Evolutionary conservation across 2,888 invertebrate genomes (phyloP).

Genomic region (Aporophyla lueneburgensis): DNA sequence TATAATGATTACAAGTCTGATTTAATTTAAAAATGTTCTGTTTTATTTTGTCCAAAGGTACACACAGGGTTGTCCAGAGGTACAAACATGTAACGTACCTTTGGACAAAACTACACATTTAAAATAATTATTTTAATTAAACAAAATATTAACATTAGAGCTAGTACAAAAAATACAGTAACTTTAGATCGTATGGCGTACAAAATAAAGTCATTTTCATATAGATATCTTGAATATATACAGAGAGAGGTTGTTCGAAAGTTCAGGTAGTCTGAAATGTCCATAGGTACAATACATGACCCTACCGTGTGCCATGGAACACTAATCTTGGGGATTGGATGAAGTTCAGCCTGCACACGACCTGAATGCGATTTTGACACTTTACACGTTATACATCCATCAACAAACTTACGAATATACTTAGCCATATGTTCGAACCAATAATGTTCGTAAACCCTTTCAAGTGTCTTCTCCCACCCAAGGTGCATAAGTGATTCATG

Average conservation of each 20-base stretch:
- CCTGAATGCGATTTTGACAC: too few species aligned
- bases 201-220: slow-evolving; percentile 14
- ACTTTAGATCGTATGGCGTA: not conserved
- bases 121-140: not conserved
- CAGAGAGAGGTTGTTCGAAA: not conserved
- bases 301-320: too few species aligned
- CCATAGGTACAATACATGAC: slow-evolving; percentile 18
- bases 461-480: too few species aligned
- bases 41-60: slow-evolving; percentile 14
- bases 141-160: not conserved
- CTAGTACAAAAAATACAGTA: slow-evolving; percentile 5
- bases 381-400: too few species aligned
- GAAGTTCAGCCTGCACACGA: too few species aligned
- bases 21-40: not conserved
- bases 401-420: too few species aligned
- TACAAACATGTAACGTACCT: slow-evolving; percentile 12
- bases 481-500: too few species aligned
- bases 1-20: slow-evolving; percentile 5
- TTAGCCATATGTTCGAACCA: too few species aligned
- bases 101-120: slow-evolving; percentile 2
- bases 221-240: slow-evolving; percentile 7
- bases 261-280: slow-evolving; percentile 12
- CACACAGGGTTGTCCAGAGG: slow-evolving; percentile 10
- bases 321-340: too few species aligned
- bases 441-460: too few species aligned